A percentile compares a stretch with the other conserved stretches of the same genome.
Conservation (phyloP, 2,113 vertebrate genomes). For the Ginglymostoma cirratum region DNA sequence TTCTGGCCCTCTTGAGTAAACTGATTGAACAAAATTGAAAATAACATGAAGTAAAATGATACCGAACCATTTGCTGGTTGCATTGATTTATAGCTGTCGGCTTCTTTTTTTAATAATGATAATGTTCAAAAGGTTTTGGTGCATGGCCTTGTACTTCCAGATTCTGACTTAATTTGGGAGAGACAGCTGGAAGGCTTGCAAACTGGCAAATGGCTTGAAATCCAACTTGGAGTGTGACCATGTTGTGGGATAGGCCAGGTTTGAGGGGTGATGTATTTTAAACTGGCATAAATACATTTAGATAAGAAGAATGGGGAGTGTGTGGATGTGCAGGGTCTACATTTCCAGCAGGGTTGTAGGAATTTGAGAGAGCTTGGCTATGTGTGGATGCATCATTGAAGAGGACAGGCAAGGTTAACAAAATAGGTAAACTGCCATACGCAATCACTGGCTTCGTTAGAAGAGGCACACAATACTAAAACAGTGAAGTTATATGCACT, state of each 20-base stretch:
- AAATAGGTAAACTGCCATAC: no score
- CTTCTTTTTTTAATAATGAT: background rate
- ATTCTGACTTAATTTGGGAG: background rate
- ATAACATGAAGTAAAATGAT: background rate
- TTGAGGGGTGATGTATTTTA: no score
- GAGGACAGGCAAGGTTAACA: no score
- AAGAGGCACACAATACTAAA: no score
- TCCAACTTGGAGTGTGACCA: background rate
- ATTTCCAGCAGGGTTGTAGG: no score
- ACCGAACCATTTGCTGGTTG: background rate
- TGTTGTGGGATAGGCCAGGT: background rate
- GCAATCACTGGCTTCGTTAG: no score
- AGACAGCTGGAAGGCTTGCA: background rate
- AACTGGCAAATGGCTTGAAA: background rate
- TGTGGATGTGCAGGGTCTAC: no score
- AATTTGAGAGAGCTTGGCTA: no score
- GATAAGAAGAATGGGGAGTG: no score
- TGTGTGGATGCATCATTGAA: no score
- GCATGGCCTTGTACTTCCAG: background rate
- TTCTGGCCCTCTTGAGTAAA: background rate
- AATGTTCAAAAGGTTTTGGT: background rate
- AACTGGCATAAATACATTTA: no score
- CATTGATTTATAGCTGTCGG: background rate
- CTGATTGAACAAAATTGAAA: background rate
- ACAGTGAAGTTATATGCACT: no score